Conservation (phyloP, 2,888 invertebrate genomes). For the Hermaeophaga mercurialis region DNA sequence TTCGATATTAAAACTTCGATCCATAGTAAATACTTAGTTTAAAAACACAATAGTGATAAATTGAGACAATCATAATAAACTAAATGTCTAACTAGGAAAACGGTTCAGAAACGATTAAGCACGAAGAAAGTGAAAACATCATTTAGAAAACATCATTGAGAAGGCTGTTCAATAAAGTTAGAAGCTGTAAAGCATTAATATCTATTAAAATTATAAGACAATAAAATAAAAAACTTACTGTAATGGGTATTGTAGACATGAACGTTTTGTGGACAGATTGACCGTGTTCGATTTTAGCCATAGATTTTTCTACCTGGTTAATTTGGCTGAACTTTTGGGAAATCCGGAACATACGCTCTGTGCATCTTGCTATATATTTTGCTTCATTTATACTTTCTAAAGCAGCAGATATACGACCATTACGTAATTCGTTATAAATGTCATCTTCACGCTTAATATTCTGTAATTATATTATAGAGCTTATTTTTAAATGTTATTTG, state of each 20-base stretch:
- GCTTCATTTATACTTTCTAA: constrained; percentile 55
- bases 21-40: no score
- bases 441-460: constrained; percentile 51
- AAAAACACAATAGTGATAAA: no score
- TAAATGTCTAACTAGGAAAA: no score
- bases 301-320: constrained; percentile 32
- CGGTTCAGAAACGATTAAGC: no score
- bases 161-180: no score
- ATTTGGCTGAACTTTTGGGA: constrained; percentile 42
- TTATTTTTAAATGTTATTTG: no score
- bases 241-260: constrained; percentile 25
- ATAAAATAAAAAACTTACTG: constrained; percentile 28
- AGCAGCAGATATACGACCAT: constrained; percentile 50
- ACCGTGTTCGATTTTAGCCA: constrained; percentile 11
- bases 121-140: no score
- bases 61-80: no score
- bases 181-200: no score
- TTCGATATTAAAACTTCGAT: no score
- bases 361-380: constrained; percentile 54
- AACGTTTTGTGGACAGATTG: constrained; percentile 34
- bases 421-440: constrained; percentile 51
- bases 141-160: no score
- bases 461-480: constrained; percentile 30
- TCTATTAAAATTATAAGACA: constrained; percentile 3
- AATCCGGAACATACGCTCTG: constrained; percentile 52